Evolutionary conservation across 2,888 invertebrate species (phyloP).

Genomic region (Ophion ellenae): DNA sequence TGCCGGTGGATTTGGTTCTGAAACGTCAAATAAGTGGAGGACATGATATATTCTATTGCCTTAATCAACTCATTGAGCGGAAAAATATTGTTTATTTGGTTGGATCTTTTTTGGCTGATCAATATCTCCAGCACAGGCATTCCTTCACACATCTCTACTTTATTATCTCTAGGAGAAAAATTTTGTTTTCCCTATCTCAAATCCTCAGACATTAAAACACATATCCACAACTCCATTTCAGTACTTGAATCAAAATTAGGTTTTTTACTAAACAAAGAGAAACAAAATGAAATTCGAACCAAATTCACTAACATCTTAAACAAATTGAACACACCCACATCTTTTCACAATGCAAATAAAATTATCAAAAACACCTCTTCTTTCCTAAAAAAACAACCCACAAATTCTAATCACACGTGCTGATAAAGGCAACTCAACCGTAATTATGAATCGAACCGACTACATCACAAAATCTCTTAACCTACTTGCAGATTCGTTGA

Average conservation of each 20-base stretch:
- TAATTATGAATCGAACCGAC: not conserved
- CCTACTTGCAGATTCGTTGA: not conserved
- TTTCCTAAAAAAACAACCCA: slow-evolving; percentile 10
- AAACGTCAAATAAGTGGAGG: slow-evolving; percentile 23
- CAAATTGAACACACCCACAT: too few species aligned
- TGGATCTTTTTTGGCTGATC: slow-evolving; percentile 12
- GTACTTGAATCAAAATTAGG: not conserved
- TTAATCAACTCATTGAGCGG: slow-evolving; percentile 16
- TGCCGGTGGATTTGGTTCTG: slow-evolving; percentile 1
- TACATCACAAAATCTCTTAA: slow-evolving; percentile 7
- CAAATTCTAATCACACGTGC: slow-evolving; percentile 27
- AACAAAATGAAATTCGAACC: too few species aligned
- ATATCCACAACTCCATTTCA: not conserved
- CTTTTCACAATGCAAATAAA: not conserved
- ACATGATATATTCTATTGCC: slow-evolving; percentile 28
- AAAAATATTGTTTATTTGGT: not conserved
- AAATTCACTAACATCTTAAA: too few species aligned
- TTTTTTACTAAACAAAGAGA: not conserved
- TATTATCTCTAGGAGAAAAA: too few species aligned
- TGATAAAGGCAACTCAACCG: slow-evolving; percentile 24
- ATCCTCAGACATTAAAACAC: too few species aligned
- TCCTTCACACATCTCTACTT: not conserved
- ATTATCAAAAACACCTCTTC: slow-evolving; percentile 3
- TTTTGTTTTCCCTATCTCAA: too few species aligned
- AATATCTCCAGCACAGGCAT: too few species aligned